phyloP scores from a whole-genome alignment of 2,888 invertebrate genomes.

The Dicyrtomina minuta region DNA sequence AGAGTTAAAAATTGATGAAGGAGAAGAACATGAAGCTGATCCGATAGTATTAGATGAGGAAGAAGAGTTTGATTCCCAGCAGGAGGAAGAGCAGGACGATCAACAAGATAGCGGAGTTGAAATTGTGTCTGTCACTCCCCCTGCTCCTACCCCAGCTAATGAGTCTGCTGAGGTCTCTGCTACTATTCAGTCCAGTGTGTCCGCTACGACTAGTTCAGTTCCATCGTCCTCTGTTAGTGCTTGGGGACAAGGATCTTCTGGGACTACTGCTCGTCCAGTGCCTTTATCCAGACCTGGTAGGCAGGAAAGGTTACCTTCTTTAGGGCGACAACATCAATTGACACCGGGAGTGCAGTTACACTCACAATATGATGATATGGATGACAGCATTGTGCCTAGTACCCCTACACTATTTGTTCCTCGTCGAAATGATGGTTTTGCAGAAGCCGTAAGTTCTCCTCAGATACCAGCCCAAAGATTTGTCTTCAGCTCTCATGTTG shows the following conservation, averaged over 20 bases:
- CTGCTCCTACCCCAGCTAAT: slow-evolving; percentile 18
- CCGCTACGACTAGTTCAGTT: slow-evolving; percentile 14
- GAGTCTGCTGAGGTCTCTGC: slow-evolving; percentile 11
- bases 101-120: slow-evolving; percentile 7
- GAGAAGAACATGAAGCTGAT: slow-evolving; percentile 45
- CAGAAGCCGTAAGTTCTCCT: slow-evolving; percentile 89
- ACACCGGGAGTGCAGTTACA: slow-evolving; percentile 34
- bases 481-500: slow-evolving; percentile 59
- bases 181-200: slow-evolving; percentile 17
- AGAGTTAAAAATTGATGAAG: slow-evolving; percentile 33
- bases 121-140: not conserved
- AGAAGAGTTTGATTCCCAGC: slow-evolving; percentile 29
- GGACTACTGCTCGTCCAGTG: slow-evolving; percentile 25
- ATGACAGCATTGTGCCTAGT: slow-evolving; percentile 82
- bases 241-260: slow-evolving; percentile 20
- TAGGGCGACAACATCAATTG: slow-evolving; percentile 46
- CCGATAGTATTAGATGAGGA: slow-evolving; percentile 19
- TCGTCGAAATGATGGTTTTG: slow-evolving; percentile 79
- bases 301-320: slow-evolving; percentile 44
- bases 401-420: slow-evolving; percentile 85
- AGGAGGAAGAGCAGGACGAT: slow-evolving; percentile 13
- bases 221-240: slow-evolving; percentile 7
- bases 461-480: slow-evolving; percentile 65
- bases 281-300: slow-evolving; percentile 30
- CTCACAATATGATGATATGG: slow-evolving; percentile 62